These are phyloP conservation scores for Ursus arctos DNA, from an alignment of 2,113 vertebrate species.

Conservation along the genomic window DNA sequence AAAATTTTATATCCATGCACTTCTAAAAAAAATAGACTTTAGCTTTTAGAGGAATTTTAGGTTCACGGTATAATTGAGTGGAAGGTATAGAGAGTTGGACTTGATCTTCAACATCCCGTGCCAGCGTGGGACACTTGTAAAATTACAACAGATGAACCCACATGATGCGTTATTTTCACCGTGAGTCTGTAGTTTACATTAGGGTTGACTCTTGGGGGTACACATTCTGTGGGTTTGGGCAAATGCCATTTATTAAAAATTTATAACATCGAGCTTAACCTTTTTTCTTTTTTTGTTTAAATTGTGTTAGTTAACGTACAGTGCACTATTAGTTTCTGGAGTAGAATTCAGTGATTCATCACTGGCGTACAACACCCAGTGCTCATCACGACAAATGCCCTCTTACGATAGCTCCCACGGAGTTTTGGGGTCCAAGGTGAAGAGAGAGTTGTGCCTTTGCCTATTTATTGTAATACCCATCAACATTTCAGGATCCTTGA, in stretches of 20 bases:
- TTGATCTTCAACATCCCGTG: too few species aligned
- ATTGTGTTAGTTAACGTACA: neutral
- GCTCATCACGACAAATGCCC: neutral
- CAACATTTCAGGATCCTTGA: neutral
- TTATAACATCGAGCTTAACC: neutral
- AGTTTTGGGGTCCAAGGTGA: too few species aligned
- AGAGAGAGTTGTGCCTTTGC: neutral
- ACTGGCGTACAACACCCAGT: rapidly evolving
- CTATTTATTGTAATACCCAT: neutral
- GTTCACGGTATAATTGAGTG: neutral
- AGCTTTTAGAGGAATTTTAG: neutral
- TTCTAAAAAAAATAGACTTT: neutral
- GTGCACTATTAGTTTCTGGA: neutral
- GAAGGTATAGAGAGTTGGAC: neutral
- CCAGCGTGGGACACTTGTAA: neutral
- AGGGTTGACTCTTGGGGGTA: neutral
- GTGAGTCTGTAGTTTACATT: neutral
- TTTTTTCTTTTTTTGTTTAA: neutral
- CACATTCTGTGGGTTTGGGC: neutral
- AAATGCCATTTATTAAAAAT: neutral
- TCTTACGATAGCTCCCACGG: neutral
- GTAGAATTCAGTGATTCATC: neutral
- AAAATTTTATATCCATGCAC: neutral
- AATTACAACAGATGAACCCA: too few species aligned
- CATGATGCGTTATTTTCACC: neutral